These are phyloP conservation scores for Clistopyga incitator DNA, from an alignment of 2,888 invertebrate genomes.

Conservation along the genomic window DNA sequence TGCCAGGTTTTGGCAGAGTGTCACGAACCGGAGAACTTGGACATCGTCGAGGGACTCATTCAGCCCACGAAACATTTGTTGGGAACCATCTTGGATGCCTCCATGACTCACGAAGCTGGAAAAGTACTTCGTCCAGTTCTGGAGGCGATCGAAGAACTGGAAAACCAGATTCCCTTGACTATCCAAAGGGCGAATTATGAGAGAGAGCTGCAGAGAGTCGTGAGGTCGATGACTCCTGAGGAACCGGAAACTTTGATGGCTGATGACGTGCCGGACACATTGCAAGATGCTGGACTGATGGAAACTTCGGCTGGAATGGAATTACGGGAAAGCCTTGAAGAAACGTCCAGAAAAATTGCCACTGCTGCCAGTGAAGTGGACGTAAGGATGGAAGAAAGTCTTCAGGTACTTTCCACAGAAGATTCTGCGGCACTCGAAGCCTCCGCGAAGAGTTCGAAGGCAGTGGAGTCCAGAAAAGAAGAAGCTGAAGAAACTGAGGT, in stretches of 20 bases:
- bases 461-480: slow-evolving; percentile 1
- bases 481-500: not conserved
- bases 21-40: slow-evolving; percentile 72
- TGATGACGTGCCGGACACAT: slow-evolving; percentile 29
- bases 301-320: not conserved
- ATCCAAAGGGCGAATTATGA: slow-evolving; percentile 74
- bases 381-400: slow-evolving; percentile 24
- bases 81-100: slow-evolving; percentile 71
- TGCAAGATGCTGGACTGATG: not conserved
- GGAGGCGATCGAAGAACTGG: slow-evolving; percentile 75
- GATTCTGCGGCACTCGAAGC: slow-evolving; percentile 5
- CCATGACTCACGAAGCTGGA: slow-evolving; percentile 67
- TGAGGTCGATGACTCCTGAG: slow-evolving; percentile 70
- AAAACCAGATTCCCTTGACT: slow-evolving; percentile 76
- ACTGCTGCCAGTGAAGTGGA: slow-evolving; percentile 10
- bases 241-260: slow-evolving; percentile 50
- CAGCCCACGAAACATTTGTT: slow-evolving; percentile 74
- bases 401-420: not conserved
- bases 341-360: slow-evolving; percentile 1
- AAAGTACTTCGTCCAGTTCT: slow-evolving; percentile 71
- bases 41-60: slow-evolving; percentile 71
- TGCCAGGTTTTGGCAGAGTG: slow-evolving; percentile 71
- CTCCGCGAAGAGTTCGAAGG: not conserved
- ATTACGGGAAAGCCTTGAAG: slow-evolving; percentile 3
- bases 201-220: slow-evolving; percentile 73